Conservation (phyloP, 2,888 invertebrate genomes). For the Smittia aterrima region DNA sequence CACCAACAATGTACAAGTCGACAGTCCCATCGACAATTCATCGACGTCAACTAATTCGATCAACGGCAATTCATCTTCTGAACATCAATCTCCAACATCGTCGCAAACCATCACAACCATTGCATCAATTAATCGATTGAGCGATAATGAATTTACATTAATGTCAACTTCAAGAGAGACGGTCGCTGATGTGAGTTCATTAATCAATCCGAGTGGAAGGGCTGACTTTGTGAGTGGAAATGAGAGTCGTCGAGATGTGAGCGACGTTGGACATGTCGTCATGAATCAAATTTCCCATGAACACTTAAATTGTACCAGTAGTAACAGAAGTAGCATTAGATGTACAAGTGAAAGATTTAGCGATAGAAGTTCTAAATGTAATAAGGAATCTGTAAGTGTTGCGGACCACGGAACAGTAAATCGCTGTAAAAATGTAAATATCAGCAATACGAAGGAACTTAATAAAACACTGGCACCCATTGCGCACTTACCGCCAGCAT, state of each 20-base stretch:
- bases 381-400: slow-evolving; percentile 9
- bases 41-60: slow-evolving; percentile 12
- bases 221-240: too few species aligned
- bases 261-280: slow-evolving; percentile 5
- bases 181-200: slow-evolving; percentile 29
- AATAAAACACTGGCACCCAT: slow-evolving; percentile 27
- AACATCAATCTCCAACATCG: slow-evolving; percentile 35
- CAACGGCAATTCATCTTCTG: neutral
- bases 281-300: slow-evolving; percentile 6
- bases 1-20: slow-evolving; percentile 23
- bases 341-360: slow-evolving; percentile 23
- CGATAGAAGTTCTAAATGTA: slow-evolving; percentile 28
- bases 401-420: neutral
- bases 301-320: neutral
- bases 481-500: slow-evolving; percentile 9
- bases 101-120: slow-evolving; percentile 39
- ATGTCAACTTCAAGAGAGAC: neutral
- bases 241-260: neutral
- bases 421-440: slow-evolving; percentile 41
- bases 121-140: slow-evolving; percentile 35
- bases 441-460: slow-evolving; percentile 27
- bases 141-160: neutral
- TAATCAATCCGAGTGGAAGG: slow-evolving; percentile 4
- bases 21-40: slow-evolving; percentile 15
- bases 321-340: slow-evolving; percentile 21